phyloP scores from a whole-genome alignment of 1,140 invertebrate species.

The Adelges cooleyi region DNA sequence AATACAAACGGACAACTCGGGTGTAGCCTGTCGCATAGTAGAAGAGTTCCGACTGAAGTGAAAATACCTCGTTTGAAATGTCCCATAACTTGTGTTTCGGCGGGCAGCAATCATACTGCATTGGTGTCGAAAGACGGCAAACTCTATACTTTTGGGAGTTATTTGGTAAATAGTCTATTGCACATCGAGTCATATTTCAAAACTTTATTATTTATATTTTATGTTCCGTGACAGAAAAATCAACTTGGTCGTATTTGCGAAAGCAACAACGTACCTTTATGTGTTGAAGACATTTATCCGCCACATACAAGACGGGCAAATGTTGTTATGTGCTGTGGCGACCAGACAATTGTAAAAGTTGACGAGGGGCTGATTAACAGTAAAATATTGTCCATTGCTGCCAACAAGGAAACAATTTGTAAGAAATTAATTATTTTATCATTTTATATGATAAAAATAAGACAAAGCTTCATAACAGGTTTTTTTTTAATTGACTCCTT shows the following conservation, averaged over 20 bases:
- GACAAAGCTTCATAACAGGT: too few species aligned
- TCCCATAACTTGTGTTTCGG: slow-evolving; percentile 42
- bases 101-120: slow-evolving; percentile 90
- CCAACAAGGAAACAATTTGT: slow-evolving; percentile 77
- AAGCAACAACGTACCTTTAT: slow-evolving; percentile 72
- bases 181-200: background rate
- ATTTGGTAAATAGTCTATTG: slow-evolving; percentile 59
- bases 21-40: slow-evolving; percentile 44
- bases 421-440: slow-evolving; percentile 38
- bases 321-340: slow-evolving; percentile 86
- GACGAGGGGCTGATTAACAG: slow-evolving; percentile 89
- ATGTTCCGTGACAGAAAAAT: slow-evolving; percentile 54
- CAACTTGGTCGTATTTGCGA: slow-evolving; percentile 60
- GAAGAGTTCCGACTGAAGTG: slow-evolving; percentile 6
- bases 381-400: slow-evolving; percentile 72
- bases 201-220: too few species aligned
- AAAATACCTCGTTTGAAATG: slow-evolving; percentile 23
- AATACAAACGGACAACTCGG: slow-evolving; percentile 92
- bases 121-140: slow-evolving; percentile 79
- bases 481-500: too few species aligned
- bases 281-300: slow-evolving; percentile 66
- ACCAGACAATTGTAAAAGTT: slow-evolving; percentile 88
- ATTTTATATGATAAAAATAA: too few species aligned
- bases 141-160: slow-evolving; percentile 85
- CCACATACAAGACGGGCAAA: slow-evolving; percentile 70